Percentiles rank a stretch among this genome's conserved stretches.
phyloP scores from a whole-genome alignment of 2,888 invertebrate genomes.

The Clistopyga incitator region DNA sequence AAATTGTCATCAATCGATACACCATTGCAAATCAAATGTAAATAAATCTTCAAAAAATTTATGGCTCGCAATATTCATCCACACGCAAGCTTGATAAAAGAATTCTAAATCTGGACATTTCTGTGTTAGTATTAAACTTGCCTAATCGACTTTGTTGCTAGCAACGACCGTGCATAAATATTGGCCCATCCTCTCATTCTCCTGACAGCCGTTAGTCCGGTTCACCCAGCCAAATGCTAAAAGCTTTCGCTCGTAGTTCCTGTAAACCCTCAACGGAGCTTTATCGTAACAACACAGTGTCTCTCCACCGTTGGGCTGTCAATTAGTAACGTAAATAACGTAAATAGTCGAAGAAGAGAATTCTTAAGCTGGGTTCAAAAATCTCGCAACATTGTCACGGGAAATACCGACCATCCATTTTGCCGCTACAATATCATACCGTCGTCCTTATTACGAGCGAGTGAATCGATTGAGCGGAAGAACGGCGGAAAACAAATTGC shows the following conservation, averaged over 20 bases:
- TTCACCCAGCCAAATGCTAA: constrained; percentile 35
- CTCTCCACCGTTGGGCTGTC: not conserved
- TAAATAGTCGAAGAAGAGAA: not conserved
- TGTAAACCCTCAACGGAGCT: constrained; percentile 10
- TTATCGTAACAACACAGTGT: not conserved
- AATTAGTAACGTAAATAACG: not conserved
- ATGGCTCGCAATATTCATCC: no score
- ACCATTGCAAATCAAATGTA: no score
- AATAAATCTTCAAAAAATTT: no score
- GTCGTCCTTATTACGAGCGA: constrained; percentile 7
- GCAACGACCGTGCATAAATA: constrained; percentile 46
- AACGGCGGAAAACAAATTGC: constrained; percentile 46
- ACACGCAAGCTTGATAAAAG: no score
- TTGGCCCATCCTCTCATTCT: constrained; percentile 33
- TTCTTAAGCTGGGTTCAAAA: not conserved
- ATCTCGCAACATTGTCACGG: not conserved
- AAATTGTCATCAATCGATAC: no score
- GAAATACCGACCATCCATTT: not conserved
- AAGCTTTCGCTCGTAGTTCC: constrained; percentile 42
- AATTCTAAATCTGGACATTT: not conserved
- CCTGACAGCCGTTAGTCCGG: constrained; percentile 9
- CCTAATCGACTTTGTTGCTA: not conserved
- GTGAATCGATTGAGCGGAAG: constrained; percentile 44
- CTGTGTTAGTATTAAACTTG: not conserved
- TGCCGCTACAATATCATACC: not conserved